Evolutionary conservation across 1,140 invertebrate genomes (phyloP), one percentile per base, ranked within the genome.

Genomic region (Nomia melanderi): DNA sequence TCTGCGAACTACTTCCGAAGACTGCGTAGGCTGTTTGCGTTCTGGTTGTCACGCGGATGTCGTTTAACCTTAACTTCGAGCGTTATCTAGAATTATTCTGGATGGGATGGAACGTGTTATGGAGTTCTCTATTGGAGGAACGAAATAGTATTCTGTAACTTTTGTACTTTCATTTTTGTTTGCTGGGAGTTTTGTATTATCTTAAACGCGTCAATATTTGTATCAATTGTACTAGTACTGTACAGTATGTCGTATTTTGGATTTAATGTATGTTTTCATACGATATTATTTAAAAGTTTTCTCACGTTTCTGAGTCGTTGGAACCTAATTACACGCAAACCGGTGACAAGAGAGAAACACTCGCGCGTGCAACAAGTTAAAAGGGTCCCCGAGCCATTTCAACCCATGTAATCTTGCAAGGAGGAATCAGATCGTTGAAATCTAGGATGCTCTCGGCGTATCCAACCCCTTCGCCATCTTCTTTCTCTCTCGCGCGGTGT

Each of bases 1-100:
- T 14, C 44, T 11, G 59, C n/a, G 5, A 36, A 73, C 60, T 73
- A 53, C 70, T 53, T 64, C 44, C 44, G 36, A 64, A 64, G 25
- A 20, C 12, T 12, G 11, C 2, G 31, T n/a, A 39, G 33, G 29
- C 44, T 53, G 3, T n/a, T 23, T 20, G 20, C 50, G 60, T 66
- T 74, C 31, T 33, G 25, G 2, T 62, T 72, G 23, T 25, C 63
- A 6, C 41, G 27, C 20, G 25, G 57, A 53, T n/a, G n/a, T 73
- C 36, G 44, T 4, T 64, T 12, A n/a, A 20, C 31, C 33, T 64
- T 27, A 64, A 73, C 23, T 73, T 73, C 23, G 23, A 14, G 20
- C 9, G 9, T 39, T 39, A 39, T 39, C 36, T n/a, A n/a, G n/a
- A n/a, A n/a, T n/a, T n/a, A n/a, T n/a, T n/a, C n/a, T n/a, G n/a